These are phyloP conservation scores for Trissoscelio sp. DNA, from an alignment of 2,888 invertebrate species.

Conservation along the genomic window DNA sequence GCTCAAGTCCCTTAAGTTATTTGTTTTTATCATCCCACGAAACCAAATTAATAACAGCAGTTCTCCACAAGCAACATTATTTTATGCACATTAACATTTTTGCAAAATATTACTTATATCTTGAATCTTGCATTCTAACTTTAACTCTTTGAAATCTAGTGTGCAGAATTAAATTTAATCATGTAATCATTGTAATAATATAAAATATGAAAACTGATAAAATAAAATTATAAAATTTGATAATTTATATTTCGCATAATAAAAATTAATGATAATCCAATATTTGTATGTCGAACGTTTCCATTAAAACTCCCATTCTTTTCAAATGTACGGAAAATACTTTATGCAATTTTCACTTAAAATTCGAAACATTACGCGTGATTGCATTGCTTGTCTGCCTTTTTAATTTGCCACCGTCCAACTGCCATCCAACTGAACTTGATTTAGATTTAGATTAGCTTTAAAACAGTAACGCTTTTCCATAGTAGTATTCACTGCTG, in stretches of 20 bases:
- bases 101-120: no score
- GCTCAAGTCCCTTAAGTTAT: constrained; percentile 46
- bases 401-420: constrained; percentile 18
- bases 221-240: no score
- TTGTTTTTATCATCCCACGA: constrained; percentile 40
- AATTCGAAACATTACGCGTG: constrained; percentile 11
- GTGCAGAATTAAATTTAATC: no score
- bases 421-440: constrained; percentile 11
- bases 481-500: neutral
- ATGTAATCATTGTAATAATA: no score
- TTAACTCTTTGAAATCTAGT: no score
- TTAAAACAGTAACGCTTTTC: constrained; percentile 1
- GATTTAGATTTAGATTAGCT: constrained; percentile 20
- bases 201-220: no score
- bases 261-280: neutral
- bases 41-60: constrained; percentile 35
- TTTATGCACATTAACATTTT: neutral
- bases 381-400: constrained; percentile 12
- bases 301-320: neutral
- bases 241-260: no score
- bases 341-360: constrained; percentile 12
- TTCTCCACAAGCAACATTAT: constrained; percentile 1
- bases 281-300: neutral
- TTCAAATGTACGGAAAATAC: neutral
- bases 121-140: no score